Base-by-base conservation (phyloP, 2,797 vertebrate species). In the Loris lydekkerianus region DNA sequence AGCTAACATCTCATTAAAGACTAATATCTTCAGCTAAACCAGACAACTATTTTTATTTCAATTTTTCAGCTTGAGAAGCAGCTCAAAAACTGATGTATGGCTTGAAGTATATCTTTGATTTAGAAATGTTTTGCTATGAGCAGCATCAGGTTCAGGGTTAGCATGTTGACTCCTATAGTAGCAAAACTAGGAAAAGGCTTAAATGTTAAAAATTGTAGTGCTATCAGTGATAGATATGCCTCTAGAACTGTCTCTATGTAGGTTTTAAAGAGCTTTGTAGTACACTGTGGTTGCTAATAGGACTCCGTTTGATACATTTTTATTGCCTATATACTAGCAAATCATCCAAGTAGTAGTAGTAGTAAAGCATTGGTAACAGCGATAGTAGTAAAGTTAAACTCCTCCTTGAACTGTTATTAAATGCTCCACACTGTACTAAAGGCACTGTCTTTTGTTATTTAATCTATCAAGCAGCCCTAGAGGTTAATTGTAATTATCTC, bases 31-130 rank as follows among this genome's bases (percentile, higher is more conserved):
- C 8, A 49, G 17, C 37, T 70, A 70, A 85, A 76, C 43, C 58
- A 77, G 34, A 86, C 23, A 83, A 63, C 46, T 91, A 5, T 77
- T 63, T 95, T 80, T 46, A 15, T 81, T 86, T 18, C 27, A 53
- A 2, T 86, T 75, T 94, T 95, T 88, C 65, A 46, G 17, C 27
- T 73, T 82, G 63, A 86, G 81, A 67, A 90, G 91, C 11, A 56
- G 43, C 43, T 75, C 46, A 82, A 97, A 80, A 40, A 61, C 34
- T 95, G 27, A 49, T 63, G 3, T 43, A 21, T 63, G 65, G 25
- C 8, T 94, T 70, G 72, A 8, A 29, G 7, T 82, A 58, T 82
- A 81, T 87, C 40, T 92, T 67, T n/a, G 72, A 21, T 40, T 87
- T 53, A 86, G 70, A 86, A 85, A 43, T 91, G 2, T 10, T 20